A percentile compares a stretch with the other conserved stretches of the same genome.
These are phyloP conservation scores for Sialis lutaria DNA, from an alignment of 2,888 invertebrate species.

Conservation along the genomic window DNA sequence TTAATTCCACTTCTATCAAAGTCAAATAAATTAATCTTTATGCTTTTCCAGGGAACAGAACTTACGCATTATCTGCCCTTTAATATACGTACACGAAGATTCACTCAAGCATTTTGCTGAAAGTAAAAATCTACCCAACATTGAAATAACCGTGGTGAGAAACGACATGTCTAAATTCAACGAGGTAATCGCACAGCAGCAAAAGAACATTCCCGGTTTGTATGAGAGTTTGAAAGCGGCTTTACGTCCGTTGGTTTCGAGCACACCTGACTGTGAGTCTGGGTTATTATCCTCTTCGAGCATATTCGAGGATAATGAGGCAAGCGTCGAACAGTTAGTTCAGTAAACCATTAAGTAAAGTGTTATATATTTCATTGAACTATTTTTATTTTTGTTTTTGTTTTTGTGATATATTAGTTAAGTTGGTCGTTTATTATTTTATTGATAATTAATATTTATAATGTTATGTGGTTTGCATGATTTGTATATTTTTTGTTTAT, in stretches of 20 bases:
- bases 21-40: conserved; percentile 2
- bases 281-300: no score
- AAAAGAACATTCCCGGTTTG: conserved; percentile 55
- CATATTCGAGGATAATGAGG: no score
- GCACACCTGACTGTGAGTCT: not conserved
- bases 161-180: conserved; percentile 36
- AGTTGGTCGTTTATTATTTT: no score
- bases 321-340: no score
- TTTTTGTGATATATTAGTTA: no score
- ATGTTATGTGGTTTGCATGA: no score
- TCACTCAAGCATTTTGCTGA: conserved; percentile 56
- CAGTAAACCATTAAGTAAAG: no score
- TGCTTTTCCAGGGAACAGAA: conserved; percentile 48
- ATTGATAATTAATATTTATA: no score
- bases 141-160: conserved; percentile 23
- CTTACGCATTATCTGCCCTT: conserved; percentile 68
- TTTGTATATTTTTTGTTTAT: no score
- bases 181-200: conserved; percentile 55
- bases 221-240: conserved; percentile 58
- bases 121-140: conserved; percentile 52
- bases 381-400: no score
- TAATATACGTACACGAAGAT: conserved; percentile 70
- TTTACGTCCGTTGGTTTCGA: conserved; percentile 42
- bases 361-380: no score
- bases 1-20: not conserved